These are phyloP conservation scores for Corythornis leucogaster DNA, from an alignment of 2,797 vertebrate species.

Conservation along the genomic window DNA sequence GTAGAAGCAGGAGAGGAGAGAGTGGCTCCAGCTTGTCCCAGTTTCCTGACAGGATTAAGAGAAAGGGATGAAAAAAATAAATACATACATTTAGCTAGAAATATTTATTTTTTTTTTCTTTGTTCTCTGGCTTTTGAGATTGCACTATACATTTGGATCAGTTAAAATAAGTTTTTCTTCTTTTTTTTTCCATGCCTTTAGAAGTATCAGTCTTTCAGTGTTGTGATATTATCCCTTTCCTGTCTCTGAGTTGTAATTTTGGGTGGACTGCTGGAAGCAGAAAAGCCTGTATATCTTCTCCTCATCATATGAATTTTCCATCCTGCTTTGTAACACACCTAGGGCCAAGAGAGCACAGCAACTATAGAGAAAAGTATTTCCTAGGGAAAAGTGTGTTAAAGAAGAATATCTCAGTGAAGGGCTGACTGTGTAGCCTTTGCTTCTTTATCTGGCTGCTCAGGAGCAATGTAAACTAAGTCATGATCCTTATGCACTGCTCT, in stretches of 20 bases:
- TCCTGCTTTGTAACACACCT: constrained; percentile 22
- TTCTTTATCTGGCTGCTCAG: background rate
- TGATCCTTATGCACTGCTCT: background rate
- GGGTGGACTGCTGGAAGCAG: constrained; percentile 56
- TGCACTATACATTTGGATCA: background rate
- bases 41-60: constrained; percentile 53
- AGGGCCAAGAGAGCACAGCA: constrained; percentile 16
- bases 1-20: background rate
- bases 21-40: constrained; percentile 20
- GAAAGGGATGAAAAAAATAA: background rate
- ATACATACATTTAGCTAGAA: background rate
- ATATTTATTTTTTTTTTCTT: background rate
- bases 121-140: constrained; percentile 18
- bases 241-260: constrained; percentile 54
- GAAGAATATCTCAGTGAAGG: background rate
- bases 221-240: constrained; percentile 10
- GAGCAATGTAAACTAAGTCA: background rate
- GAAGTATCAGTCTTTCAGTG: constrained; percentile 5
- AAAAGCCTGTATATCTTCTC: constrained; percentile 29
- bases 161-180: constrained; percentile 22
- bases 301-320: background rate
- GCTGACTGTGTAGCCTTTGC: background rate
- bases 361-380: background rate
- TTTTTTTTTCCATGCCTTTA: background rate
- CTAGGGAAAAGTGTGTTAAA: background rate